Base-by-base conservation (phyloP, 1,140 invertebrate species). In the Watersipora subatra region DNA sequence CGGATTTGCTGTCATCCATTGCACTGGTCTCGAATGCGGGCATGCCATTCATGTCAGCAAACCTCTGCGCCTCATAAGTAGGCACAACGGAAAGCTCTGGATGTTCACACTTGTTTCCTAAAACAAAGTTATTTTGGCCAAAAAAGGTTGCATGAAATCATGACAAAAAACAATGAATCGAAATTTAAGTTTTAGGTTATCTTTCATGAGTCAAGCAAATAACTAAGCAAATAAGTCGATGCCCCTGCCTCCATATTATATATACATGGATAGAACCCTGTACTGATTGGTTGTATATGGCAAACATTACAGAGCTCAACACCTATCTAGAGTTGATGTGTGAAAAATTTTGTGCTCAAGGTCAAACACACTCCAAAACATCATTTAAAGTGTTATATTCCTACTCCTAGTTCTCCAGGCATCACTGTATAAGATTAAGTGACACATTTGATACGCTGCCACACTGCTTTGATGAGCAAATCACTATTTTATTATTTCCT, bases 1-100 rank as follows among this genome's bases (percentile, higher is more conserved):
- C 85, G 67, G 85, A 85, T 71, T 88, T 85, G 12, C 84, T 85
- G 72, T 91, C 89, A 72, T 89, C 82, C 68, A 86, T 84, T 0
- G 89, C 88, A 17, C 88, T 90, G 12, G 89, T 91, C 78, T 91
- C 89, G 78, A 90, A 90, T 55, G 89, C 77, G 78, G 80, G 87
- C 87, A 90, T 89, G 66, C 85, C 84, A 78, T 89, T 84, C 61
- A 83, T 80, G 74, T 90, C 88, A 2, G 88, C 88, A 76, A 89
- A 85, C 62, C 85, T 82, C 75, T 79, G 78, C 2, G 78, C 78
- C 61, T 84, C 82, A 64, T 87, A 84, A 27, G 86, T 90, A 63
- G 84, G 84, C 1, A 91, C 85, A 2, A 83, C 81, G n/a, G 84
- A 80, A 64, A 81, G 78, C 1, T 83, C 82, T 7, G 65, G 71